Evolutionary conservation across 2,113 vertebrate genomes (phyloP).

Genomic region (Perca flavescens): DNA sequence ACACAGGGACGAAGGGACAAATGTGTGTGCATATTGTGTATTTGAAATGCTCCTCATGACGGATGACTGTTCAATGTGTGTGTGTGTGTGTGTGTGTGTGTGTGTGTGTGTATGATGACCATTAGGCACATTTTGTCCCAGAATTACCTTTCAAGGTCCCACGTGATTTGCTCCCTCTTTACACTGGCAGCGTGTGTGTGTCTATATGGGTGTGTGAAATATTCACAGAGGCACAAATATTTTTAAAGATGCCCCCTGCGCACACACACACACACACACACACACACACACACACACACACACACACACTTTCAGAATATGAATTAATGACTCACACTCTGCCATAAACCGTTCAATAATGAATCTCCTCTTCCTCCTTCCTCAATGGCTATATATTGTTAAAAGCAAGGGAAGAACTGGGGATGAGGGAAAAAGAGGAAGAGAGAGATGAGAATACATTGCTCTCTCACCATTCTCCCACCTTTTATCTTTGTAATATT

Average conservation of each 20-base stretch:
- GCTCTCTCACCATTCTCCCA: slow-evolving; percentile 4
- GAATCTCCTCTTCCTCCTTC: slow-evolving; percentile 66
- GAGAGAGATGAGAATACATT: slow-evolving; percentile 3
- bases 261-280: background rate
- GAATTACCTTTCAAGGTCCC: slow-evolving; percentile 19
- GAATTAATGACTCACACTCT: slow-evolving; percentile 57
- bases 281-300: background rate
- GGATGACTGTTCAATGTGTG: background rate
- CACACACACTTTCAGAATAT: slow-evolving; percentile 19
- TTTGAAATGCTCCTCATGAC: background rate
- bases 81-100: background rate
- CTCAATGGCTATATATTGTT: slow-evolving; percentile 66
- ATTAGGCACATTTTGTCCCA: slow-evolving; percentile 28
- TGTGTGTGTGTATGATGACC: background rate
- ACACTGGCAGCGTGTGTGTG: background rate
- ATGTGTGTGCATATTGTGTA: slow-evolving; percentile 12
- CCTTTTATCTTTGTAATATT: slow-evolving; percentile 33
- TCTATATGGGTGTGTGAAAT: background rate
- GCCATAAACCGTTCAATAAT: slow-evolving; percentile 75
- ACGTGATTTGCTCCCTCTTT: background rate
- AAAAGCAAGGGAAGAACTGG: slow-evolving; percentile 44
- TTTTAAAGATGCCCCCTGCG: too few species aligned
- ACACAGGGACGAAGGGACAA: slow-evolving; percentile 38
- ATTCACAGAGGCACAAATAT: background rate
- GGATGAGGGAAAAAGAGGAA: background rate